Base-by-base conservation (phyloP, 2,113 vertebrate species). In the Heteronetta atricapilla region DNA sequence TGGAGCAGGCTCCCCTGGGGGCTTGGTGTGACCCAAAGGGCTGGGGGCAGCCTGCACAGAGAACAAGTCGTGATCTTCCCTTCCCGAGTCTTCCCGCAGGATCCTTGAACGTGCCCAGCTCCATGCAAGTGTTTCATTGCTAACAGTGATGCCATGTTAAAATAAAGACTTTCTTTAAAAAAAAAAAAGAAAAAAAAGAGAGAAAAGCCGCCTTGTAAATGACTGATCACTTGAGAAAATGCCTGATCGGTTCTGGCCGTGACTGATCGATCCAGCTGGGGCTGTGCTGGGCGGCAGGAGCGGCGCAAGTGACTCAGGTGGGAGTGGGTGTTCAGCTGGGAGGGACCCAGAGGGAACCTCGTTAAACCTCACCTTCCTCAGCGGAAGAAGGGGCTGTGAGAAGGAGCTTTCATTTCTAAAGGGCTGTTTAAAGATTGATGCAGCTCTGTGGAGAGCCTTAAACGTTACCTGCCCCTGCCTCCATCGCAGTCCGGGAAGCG, bases 401-500 rank as follows among this genome's bases (percentile, higher is more conserved):
- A 63, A 62, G 1, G 17, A 17, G 60, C 86, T 82, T 69, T 68
- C 62, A 48, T 81, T 82, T 92, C 78, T 56, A 75, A 95, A 69
- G 85, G 52, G 44, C 88, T 86, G 40, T 89, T 94, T 81, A 94
- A 96, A 95, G 91, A 90, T 92, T 78, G 23, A 75, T 93, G 89
- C 75, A 56, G 91, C 81, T 96, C 94, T 79, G 48, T 22, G 33
- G 72, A 78, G 76, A 94, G 92, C 89, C 52, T 46, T 62, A 69
- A 86, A 63, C 40, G 82, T n/a, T 82, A 12, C 31, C 1, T 55
- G 83, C 22, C 94, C 82, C 92, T 38, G 59, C 75, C 82, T 95
- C 87, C 38, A 33, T 55, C 3, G 52, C 86, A 14, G 58, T n/a
- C 2, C 4, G 82, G 69, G 84, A 64, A 68, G 84, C 5, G 85